phyloP scores from a whole-genome alignment of 2,113 vertebrate species.

The Oreochromis spilurus region DNA sequence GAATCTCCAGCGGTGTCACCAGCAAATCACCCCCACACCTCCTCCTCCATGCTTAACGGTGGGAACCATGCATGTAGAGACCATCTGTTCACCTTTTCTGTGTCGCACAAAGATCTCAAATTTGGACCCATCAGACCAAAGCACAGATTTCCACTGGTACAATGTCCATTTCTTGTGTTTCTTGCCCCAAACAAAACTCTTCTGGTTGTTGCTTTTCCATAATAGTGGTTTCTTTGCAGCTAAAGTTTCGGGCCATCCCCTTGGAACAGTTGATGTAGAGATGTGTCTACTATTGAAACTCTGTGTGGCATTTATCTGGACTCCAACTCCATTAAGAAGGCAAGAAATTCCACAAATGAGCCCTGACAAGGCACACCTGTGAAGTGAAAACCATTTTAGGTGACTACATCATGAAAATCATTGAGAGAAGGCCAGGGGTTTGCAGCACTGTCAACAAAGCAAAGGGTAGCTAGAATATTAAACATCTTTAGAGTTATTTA shows the following conservation, averaged over 20 bases:
- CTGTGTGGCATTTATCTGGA: too few relatives aligned
- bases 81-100: background rate
- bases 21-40: background rate
- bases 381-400: background rate
- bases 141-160: background rate
- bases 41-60: background rate
- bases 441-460: background rate
- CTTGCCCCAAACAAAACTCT: too few relatives aligned
- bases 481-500: background rate
- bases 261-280: too few relatives aligned
- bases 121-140: background rate
- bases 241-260: too few relatives aligned
- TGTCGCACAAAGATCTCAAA: background rate
- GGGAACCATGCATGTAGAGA: background rate
- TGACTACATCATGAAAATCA: background rate
- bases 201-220: too few relatives aligned
- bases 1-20: background rate
- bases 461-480: background rate
- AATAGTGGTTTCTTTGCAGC: too few relatives aligned
- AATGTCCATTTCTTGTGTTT: background rate
- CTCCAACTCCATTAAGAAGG: background rate
- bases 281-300: too few relatives aligned
- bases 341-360: background rate
- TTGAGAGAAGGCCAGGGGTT: background rate
- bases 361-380: background rate